phyloP scores from a whole-genome alignment of 2,888 invertebrate species.

The Mimachlamys varia region DNA sequence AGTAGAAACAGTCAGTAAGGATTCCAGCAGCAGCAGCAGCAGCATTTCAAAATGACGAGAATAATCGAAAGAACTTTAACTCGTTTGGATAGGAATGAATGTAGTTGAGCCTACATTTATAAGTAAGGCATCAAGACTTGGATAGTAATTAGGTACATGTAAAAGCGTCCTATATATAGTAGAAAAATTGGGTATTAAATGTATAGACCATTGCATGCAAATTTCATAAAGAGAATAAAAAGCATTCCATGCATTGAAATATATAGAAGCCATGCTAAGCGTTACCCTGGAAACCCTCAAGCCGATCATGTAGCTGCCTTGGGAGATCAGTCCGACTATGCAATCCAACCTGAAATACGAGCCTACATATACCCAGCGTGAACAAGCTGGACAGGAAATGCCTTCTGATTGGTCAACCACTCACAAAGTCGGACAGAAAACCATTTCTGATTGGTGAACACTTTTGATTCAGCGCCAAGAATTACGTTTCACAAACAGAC shows the following conservation, averaged over 20 bases:
- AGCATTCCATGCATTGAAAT: not conserved
- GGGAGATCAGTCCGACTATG: not conserved
- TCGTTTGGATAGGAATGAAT: not conserved
- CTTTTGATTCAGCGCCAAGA: constrained; percentile 13
- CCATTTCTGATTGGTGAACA: not conserved
- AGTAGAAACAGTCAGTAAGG: constrained; percentile 46
- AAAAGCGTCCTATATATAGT: too few species aligned
- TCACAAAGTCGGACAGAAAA: not conserved
- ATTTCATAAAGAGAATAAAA: too few species aligned
- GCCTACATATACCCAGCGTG: not conserved
- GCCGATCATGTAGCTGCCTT: not conserved
- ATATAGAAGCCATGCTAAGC: not conserved
- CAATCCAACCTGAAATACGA: not conserved
- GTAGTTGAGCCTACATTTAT: not conserved
- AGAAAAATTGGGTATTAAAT: too few species aligned
- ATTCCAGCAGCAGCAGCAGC: constrained; percentile 12
- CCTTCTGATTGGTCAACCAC: constrained; percentile 17
- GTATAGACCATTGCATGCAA: too few species aligned
- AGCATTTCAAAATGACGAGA: not conserved
- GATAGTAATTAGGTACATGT: not conserved
- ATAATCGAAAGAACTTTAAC: not conserved
- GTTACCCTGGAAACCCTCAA: not conserved
- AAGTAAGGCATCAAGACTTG: not conserved
- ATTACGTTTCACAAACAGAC: not conserved
- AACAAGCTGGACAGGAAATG: not conserved